phyloP scores from a whole-genome alignment of 2,113 vertebrate species.

The Callaeas wilsoni region DNA sequence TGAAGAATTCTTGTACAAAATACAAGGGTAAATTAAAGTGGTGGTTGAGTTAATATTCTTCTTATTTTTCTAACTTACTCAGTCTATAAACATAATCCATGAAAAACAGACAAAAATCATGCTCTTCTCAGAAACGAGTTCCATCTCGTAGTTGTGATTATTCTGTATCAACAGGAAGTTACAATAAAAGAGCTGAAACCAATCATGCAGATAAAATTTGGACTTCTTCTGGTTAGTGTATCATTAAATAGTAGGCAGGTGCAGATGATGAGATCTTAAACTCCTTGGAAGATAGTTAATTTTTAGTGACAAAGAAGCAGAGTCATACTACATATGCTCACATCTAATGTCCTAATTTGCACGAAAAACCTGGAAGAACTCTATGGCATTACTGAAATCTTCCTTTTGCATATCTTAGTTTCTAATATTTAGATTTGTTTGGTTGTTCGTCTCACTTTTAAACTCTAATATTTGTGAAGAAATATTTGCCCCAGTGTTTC shows the following conservation, averaged over 20 bases:
- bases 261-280: neutral
- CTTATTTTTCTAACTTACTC: conserved; percentile 9
- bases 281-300: neutral
- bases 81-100: neutral
- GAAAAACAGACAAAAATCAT: neutral
- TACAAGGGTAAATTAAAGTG: neutral
- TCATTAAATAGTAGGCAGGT: neutral
- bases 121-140: neutral
- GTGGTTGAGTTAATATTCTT: neutral
- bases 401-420: neutral
- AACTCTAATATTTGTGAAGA: neutral
- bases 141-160: neutral
- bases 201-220: neutral
- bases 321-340: neutral
- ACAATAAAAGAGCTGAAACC: neutral
- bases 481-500: neutral
- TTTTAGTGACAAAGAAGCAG: neutral
- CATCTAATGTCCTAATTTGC: neutral
- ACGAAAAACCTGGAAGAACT: neutral
- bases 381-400: neutral
- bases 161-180: neutral
- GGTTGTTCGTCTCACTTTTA: neutral
- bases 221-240: neutral
- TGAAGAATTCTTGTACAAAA: neutral
- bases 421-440: neutral